phyloP scores from a whole-genome alignment of 2,797 vertebrate species.

The Siniperca obscura region DNA sequence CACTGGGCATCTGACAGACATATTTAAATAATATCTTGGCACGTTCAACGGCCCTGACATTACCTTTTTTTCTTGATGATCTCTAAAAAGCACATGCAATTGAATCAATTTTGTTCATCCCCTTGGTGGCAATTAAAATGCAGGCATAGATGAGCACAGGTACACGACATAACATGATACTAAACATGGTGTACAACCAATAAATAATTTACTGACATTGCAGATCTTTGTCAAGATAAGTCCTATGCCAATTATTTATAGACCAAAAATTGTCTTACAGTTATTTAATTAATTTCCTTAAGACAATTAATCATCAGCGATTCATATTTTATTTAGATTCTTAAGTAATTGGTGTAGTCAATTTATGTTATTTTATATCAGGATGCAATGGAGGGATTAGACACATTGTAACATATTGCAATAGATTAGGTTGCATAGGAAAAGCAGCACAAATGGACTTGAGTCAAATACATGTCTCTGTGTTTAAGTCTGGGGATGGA shows the following conservation, averaged over 20 bases:
- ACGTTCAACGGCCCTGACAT: conserved; percentile 12
- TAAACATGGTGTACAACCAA: conserved; percentile 6
- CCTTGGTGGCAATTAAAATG: conserved; percentile 31
- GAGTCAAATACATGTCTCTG: conserved; percentile 14
- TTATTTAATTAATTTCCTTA: not conserved
- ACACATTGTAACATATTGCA: not conserved
- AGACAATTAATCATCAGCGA: not conserved
- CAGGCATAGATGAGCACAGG: not conserved
- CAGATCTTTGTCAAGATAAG: not conserved
- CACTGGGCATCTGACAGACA: conserved; percentile 24
- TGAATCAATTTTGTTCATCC: conserved; percentile 8
- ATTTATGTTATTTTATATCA: not conserved
- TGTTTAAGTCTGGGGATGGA: conserved; percentile 8
- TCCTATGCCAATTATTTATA: not conserved
- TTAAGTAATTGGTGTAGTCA: not conserved
- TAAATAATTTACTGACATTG: not conserved
- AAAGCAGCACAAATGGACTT: conserved; percentile 12
- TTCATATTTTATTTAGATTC: not conserved
- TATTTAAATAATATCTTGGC: conserved; percentile 44
- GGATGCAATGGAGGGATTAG: not conserved
- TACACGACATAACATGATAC: conserved; percentile 16
- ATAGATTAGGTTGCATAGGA: not conserved
- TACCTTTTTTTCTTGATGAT: conserved; percentile 11
- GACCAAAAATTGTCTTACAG: not conserved
- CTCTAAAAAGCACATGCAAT: conserved; percentile 12